Conservation (phyloP, 2,888 invertebrate species). For the Patella ulyssiponensis region DNA sequence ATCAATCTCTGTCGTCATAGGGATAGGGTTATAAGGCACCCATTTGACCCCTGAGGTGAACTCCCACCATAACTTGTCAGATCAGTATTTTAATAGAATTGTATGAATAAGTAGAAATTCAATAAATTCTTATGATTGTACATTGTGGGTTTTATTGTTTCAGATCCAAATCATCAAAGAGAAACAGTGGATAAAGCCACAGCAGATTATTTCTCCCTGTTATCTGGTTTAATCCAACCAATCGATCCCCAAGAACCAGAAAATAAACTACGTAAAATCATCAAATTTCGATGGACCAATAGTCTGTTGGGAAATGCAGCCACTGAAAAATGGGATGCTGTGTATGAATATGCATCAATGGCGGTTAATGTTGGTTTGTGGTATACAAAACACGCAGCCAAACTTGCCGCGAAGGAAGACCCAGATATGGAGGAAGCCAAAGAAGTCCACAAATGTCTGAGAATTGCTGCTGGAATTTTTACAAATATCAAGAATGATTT, state of each 20-base stretch:
- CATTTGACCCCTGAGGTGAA: no score
- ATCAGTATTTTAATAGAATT: no score
- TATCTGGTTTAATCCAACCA: conserved; percentile 76
- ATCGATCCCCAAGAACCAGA: conserved; percentile 72
- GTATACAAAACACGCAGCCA: conserved; percentile 79
- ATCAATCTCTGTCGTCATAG: no score
- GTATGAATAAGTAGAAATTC: not conserved
- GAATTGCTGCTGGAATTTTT: conserved; percentile 78
- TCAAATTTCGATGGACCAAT: conserved; percentile 70
- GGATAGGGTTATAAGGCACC: no score
- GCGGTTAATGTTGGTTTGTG: conserved; percentile 77
- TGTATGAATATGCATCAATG: conserved; percentile 77
- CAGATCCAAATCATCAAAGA: conserved; percentile 76
- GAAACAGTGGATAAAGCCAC: conserved; percentile 75
- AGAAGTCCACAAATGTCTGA: conserved; percentile 77
- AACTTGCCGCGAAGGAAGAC: conserved; percentile 77
- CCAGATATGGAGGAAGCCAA: conserved; percentile 78
- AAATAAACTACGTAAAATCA: conserved; percentile 76
- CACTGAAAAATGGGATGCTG: conserved; percentile 75
- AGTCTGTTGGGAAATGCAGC: conserved; percentile 74
- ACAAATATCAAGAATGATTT: conserved; percentile 74
- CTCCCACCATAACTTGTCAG: no score
- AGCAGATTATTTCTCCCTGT: conserved; percentile 75
- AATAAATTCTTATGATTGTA: no score
- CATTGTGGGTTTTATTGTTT: no score